phyloP scores from a whole-genome alignment of 2,797 vertebrate species.

The Mionectes olivaceus region DNA sequence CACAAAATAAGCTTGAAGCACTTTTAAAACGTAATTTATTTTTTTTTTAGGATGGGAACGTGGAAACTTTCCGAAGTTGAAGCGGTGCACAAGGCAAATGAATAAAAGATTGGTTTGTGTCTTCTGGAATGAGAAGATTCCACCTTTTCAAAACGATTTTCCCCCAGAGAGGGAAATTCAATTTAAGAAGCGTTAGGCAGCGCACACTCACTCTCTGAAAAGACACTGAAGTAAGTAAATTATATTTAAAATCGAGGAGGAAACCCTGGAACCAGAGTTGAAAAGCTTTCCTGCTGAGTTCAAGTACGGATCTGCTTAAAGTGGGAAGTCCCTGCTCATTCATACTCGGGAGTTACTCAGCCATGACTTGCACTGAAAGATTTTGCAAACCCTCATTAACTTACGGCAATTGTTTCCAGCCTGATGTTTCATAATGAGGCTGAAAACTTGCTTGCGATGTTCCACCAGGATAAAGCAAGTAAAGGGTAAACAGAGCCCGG shows the following conservation, averaged over 20 bases:
- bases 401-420: neutral
- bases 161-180: neutral
- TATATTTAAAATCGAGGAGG: neutral
- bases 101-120: neutral
- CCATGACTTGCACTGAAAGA: neutral
- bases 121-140: neutral
- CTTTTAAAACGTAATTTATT: neutral
- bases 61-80: neutral
- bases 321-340: neutral
- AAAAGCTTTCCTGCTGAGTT: neutral
- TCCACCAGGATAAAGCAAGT: neutral
- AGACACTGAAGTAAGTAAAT: neutral
- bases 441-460: neutral
- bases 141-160: accelerated
- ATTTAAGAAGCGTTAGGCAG: neutral
- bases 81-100: accelerated
- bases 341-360: neutral
- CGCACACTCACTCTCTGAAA: neutral
- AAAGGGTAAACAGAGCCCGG: neutral
- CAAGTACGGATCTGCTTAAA: neutral
- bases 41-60: neutral
- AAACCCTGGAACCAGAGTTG: neutral
- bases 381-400: neutral
- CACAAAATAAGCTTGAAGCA: neutral
- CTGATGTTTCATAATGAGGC: accelerated